A percentile compares a stretch with the other conserved stretches of the same genome.
Conservation (phyloP, 2,113 vertebrate genomes). For the Irena cyanogastra region DNA sequence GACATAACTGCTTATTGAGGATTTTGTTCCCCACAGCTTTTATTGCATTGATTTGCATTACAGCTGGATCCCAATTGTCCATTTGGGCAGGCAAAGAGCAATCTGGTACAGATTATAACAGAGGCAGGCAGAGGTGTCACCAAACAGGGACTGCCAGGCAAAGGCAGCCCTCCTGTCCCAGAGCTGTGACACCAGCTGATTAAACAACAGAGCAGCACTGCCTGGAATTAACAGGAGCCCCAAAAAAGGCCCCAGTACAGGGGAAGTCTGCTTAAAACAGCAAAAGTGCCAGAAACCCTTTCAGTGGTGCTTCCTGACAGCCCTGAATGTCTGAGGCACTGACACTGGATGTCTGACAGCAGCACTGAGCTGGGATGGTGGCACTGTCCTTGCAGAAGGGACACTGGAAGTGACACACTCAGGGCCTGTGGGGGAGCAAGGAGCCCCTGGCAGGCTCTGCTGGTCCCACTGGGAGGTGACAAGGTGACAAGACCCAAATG, state of each 20-base stretch:
- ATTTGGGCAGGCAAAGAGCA: slow-evolving; percentile 1
- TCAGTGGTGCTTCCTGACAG: not conserved
- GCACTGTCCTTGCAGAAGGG: not conserved
- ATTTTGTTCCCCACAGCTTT: not conserved
- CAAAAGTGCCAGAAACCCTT: not conserved
- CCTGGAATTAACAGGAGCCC: not conserved
- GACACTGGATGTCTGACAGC: not conserved
- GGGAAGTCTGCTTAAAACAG: not conserved
- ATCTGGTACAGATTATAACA: slow-evolving; percentile 31
- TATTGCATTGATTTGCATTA: not conserved
- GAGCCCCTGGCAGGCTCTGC: not conserved
- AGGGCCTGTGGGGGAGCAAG: not conserved
- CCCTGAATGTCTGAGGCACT: not conserved
- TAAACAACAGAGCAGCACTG: not conserved
- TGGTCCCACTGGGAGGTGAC: not conserved
- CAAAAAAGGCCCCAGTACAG: not conserved
- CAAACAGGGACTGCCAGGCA: not conserved
- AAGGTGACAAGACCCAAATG: fast-evolving
- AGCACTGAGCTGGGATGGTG: not conserved
- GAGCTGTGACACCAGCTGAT: not conserved
- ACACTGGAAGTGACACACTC: no score
- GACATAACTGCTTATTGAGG: not conserved
- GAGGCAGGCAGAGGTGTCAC: not conserved
- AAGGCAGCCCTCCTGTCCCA: not conserved
- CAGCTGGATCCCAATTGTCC: not conserved